These are phyloP conservation scores for Dunckerocampus dactyliophorus DNA, from an alignment of 2,113 vertebrate species.

Conservation along the genomic window DNA sequence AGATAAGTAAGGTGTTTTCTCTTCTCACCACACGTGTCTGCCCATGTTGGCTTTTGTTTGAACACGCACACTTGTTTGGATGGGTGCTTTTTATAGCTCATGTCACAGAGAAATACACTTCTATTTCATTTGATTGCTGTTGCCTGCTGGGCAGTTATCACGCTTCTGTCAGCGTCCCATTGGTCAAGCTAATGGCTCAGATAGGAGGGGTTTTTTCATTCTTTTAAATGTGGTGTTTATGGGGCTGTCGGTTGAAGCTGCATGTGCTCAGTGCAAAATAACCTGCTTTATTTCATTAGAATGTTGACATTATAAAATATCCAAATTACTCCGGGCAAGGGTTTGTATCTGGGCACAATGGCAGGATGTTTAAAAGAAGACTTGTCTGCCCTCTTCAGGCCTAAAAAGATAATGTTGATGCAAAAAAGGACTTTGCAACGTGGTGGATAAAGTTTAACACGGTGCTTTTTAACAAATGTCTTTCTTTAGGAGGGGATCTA, in stretches of 20 bases:
- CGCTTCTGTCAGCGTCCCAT: constrained; percentile 57
- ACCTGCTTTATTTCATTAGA: constrained; percentile 1
- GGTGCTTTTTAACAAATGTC: no score
- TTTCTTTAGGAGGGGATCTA: no score
- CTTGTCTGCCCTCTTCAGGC: constrained; percentile 71
- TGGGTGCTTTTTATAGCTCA: constrained; percentile 60
- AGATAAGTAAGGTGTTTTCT: constrained; percentile 61
- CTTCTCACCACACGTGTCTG: constrained; percentile 39
- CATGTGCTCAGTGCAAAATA: background rate
- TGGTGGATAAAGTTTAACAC: constrained; percentile 11
- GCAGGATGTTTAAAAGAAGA: constrained; percentile 29
- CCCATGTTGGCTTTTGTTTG: constrained; percentile 46
- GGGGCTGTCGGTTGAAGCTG: constrained; percentile 5
- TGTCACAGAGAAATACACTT: constrained; percentile 64
- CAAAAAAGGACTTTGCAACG: constrained; percentile 11
- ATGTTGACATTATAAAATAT: constrained; percentile 1
- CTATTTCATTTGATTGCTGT: constrained; percentile 59
- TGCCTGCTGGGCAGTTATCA: constrained; percentile 58
- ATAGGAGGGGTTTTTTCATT: constrained; percentile 29
- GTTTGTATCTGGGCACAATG: background rate
- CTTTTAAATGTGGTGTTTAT: constrained; percentile 31
- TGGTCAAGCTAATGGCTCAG: constrained; percentile 60
- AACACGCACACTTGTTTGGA: constrained; percentile 47
- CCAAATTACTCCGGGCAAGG: constrained; percentile 12
- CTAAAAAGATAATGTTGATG: constrained; percentile 33